Percentiles rank a stretch among this genome's conserved stretches.
These are phyloP conservation scores for Ailuropoda melanoleuca DNA, from an alignment of 2,113 vertebrate species.

Conservation along the genomic window DNA sequence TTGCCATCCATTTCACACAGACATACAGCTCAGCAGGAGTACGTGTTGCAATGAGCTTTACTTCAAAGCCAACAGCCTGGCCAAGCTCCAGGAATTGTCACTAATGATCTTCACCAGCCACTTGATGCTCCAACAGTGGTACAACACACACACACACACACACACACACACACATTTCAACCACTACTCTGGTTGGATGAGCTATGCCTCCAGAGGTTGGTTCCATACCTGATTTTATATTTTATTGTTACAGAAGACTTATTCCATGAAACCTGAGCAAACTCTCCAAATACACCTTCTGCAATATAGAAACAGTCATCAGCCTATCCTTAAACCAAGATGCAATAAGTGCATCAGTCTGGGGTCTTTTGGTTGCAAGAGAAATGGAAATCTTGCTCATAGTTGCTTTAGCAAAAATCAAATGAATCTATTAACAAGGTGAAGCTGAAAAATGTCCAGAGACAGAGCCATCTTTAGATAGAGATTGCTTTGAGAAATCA, in stretches of 20 bases:
- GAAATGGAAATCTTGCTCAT: background rate
- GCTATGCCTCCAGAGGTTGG: background rate
- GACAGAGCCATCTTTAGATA: background rate
- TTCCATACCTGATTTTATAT: conserved; percentile 2
- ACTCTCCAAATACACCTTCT: background rate
- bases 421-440: background rate
- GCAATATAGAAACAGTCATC: background rate
- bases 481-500: background rate
- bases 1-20: conserved; percentile 27
- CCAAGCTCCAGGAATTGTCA: conserved; percentile 34
- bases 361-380: background rate
- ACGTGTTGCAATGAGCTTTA: conserved; percentile 1
- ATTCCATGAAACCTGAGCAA: background rate
- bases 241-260: background rate
- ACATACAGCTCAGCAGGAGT: conserved; percentile 15
- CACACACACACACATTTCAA: background rate
- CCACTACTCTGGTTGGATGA: conserved; percentile 13
- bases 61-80: conserved; percentile 50
- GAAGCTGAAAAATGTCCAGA: background rate
- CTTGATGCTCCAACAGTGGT: background rate
- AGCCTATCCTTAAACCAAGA: background rate
- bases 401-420: background rate
- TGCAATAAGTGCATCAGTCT: background rate
- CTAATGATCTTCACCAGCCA: conserved; percentile 44
- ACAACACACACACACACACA: background rate